Evolutionary conservation across 1,140 invertebrate species (phyloP).

Genomic region (Drosophila micromelanica): DNA sequence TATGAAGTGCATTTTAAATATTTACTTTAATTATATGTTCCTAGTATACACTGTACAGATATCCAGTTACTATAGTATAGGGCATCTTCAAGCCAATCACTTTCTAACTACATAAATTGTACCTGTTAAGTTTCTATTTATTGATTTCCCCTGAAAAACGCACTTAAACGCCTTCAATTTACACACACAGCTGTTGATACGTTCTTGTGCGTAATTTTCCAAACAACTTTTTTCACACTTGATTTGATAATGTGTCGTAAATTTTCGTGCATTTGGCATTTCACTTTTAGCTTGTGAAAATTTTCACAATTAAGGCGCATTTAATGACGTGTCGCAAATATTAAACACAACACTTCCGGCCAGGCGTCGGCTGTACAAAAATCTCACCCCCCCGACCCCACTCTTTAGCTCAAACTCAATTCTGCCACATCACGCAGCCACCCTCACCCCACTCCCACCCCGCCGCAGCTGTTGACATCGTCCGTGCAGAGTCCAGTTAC

Average conservation of each 20-base stretch:
- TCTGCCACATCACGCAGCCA: neutral
- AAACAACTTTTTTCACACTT: slow-evolving; percentile 57
- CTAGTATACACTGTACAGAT: too few relatives aligned
- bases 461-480: slow-evolving; percentile 68
- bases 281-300: slow-evolving; percentile 64
- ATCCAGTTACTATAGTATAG: too few relatives aligned
- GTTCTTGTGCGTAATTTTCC: slow-evolving; percentile 20
- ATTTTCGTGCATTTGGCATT: slow-evolving; percentile 55
- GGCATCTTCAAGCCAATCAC: too few relatives aligned
- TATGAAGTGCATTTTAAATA: too few relatives aligned
- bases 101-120: too few relatives aligned
- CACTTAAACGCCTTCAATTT: slow-evolving; percentile 9
- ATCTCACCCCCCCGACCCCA: too few relatives aligned
- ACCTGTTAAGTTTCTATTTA: slow-evolving; percentile 12
- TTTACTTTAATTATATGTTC: too few relatives aligned
- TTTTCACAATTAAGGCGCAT: slow-evolving; percentile 74
- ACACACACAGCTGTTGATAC: slow-evolving; percentile 25
- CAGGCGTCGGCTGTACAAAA: slow-evolving; percentile 15
- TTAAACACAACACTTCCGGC: slow-evolving; percentile 66
- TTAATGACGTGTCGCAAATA: slow-evolving; percentile 80
- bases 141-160: slow-evolving; percentile 22
- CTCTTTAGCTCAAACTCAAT: too few relatives aligned
- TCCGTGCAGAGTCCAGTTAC: slow-evolving; percentile 67
- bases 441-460: neutral
- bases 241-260: slow-evolving; percentile 77